A percentile compares a stretch with the other conserved stretches of the same genome.
Evolutionary conservation across 2,888 invertebrate species (phyloP).

Genomic region (Chloromyia formosa): DNA sequence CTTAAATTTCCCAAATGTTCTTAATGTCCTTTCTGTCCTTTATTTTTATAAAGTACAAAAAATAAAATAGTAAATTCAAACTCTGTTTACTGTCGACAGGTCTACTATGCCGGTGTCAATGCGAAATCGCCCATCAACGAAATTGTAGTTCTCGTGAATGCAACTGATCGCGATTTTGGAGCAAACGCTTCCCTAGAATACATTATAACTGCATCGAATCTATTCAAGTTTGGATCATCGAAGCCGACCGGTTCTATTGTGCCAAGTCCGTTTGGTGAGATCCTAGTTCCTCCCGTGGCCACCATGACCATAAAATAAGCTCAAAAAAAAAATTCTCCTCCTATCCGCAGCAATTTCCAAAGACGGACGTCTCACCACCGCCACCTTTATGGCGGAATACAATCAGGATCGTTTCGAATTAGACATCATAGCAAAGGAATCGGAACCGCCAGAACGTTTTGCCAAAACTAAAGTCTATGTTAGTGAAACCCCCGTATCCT

Average conservation of each 20-base stretch:
- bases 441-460: conserved; percentile 79
- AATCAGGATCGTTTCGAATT: conserved; percentile 87
- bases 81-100: conserved; percentile 51
- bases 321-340: no score
- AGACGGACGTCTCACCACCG: conserved; percentile 68
- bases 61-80: no score
- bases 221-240: conserved; percentile 80
- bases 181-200: conserved; percentile 85
- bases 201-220: conserved; percentile 81
- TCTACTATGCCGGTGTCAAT: conserved; percentile 71
- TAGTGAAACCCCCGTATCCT: conserved; percentile 60
- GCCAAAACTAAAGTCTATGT: conserved; percentile 82
- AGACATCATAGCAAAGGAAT: conserved; percentile 84
- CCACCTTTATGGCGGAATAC: conserved; percentile 86
- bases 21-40: no score
- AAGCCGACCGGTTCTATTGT: conserved; percentile 85
- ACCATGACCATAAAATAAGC: no score
- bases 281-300: no score
- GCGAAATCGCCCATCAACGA: conserved; percentile 81
- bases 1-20: no score
- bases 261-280: conserved; percentile 78
- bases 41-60: no score
- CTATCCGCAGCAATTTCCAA: conserved; percentile 58
- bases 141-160: conserved; percentile 77
- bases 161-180: conserved; percentile 83